These are phyloP conservation scores for Tromatobia lineatoria DNA, from an alignment of 2,888 invertebrate genomes.

Conservation along the genomic window DNA sequence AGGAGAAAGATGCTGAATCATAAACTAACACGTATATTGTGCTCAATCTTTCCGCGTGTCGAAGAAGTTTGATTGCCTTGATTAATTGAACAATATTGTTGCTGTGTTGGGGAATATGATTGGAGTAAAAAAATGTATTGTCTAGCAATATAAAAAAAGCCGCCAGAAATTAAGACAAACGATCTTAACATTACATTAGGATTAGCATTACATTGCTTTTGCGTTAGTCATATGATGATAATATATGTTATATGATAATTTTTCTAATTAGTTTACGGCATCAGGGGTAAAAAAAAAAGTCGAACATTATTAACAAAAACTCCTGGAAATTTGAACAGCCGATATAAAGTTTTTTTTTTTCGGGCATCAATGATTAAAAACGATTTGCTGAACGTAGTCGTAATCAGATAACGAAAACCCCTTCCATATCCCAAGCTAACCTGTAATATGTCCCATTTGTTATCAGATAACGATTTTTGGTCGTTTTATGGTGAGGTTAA, in stretches of 20 bases:
- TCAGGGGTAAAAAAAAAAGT: too few species aligned
- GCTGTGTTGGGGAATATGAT: neutral
- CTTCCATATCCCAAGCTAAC: neutral
- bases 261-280: too few species aligned
- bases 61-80: neutral
- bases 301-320: too few species aligned
- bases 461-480: neutral
- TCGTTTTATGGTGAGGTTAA: neutral
- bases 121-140: neutral
- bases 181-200: neutral
- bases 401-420: too few species aligned
- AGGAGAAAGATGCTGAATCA: constrained; percentile 19
- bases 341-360: too few species aligned
- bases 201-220: too few species aligned
- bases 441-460: neutral
- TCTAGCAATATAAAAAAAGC: neutral
- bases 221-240: too few species aligned
- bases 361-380: neutral
- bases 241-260: too few species aligned
- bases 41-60: neutral
- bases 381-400: too few species aligned
- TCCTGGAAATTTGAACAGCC: too few species aligned
- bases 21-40: neutral
- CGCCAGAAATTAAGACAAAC: neutral
- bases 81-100: neutral